Base-by-base conservation (phyloP, 2,113 vertebrate genomes). In the Ctenomys sociabilis region DNA sequence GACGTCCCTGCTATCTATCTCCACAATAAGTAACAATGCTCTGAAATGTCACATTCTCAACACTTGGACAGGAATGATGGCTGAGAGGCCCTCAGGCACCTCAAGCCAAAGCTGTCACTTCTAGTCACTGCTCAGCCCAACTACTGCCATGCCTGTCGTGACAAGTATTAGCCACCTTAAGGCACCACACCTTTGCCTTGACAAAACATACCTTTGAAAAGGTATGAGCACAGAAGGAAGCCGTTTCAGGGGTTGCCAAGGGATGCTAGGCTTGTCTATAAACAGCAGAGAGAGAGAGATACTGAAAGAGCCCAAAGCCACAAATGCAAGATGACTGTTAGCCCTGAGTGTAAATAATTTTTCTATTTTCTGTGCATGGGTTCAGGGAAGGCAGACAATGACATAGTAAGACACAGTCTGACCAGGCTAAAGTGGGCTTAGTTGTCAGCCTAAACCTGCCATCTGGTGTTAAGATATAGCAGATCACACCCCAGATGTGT, bases 101-200 rank as follows among this genome's bases (percentile, higher is more conserved):
- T 98, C 98, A 98, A 98, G 98, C 2, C 97, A 96, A 96, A 84
- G 93, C 98, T 98, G 99, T 99, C 99, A 99, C 98, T 98, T 98
- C 98, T 97, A 98, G 98, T 98, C 98, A 98, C 98, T 98, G 94
- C 96, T 98, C 96, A 97, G 97, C 98, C 97, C 95, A 95, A 97
- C 97, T 98, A 98, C 98, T 97, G 98, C 98, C 98, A 98, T 98
- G 97, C 99, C 98, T 99, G 99, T 99, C 98, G 98, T 97, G 99
- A 99, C 99, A 99, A 99, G 99, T 98, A 98, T 95, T 97, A 98
- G 97, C 98, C 98, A 99, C 98, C 98, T 98, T 98, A 98, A 98
- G 98, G 98, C 98, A 98, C 98, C 99, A 98, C 98, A 98, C 99
- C 99, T 98, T 98, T 98, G 97, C 98, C 98, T 98, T 97, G 73